Percentiles rank a stretch among this genome's conserved stretches.
phyloP scores from a whole-genome alignment of 2,797 vertebrate genomes.

The Arrhamphus sclerolepis region DNA sequence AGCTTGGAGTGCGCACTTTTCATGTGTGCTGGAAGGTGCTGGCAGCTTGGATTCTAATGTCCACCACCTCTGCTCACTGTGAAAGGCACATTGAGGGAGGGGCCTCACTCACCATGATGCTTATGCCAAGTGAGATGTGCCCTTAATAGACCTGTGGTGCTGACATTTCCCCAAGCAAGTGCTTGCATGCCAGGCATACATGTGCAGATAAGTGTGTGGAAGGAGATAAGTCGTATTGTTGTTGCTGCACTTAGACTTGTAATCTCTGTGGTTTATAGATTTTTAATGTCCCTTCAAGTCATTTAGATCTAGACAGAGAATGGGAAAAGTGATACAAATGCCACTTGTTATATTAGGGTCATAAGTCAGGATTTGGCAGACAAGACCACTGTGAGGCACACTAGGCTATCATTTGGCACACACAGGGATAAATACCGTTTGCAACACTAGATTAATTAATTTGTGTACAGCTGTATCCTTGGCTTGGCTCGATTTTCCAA shows the following conservation, averaged over 20 bases:
- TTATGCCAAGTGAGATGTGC: conserved; percentile 27
- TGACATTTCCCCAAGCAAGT: conserved; percentile 38
- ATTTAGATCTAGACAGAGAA: conserved; percentile 11
- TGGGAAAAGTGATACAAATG: neutral
- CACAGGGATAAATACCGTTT: neutral
- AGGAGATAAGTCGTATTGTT: conserved; percentile 20
- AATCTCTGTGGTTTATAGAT: conserved; percentile 22
- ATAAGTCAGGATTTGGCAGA: neutral
- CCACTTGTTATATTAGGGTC: conserved; percentile 6
- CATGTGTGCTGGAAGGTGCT: conserved; percentile 18
- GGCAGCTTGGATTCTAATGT: conserved; percentile 16
- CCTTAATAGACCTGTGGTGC: conserved; percentile 35
- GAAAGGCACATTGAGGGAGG: conserved; percentile 29
- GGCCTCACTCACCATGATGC: conserved; percentile 28
- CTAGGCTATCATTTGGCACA: fast-evolving
- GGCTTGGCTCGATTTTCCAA: neutral
- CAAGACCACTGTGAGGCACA: neutral
- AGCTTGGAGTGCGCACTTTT: conserved; percentile 22
- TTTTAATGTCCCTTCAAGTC: conserved; percentile 18
- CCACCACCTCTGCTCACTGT: conserved; percentile 29
- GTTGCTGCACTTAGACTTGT: conserved; percentile 15
- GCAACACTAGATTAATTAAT: neutral
- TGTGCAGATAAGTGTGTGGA: conserved; percentile 26
- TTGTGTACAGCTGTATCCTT: neutral
- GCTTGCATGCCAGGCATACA: conserved; percentile 23